Evolutionary conservation across 2,888 invertebrate genomes (phyloP), one percentile per base, ranked within the genome.

Genomic region (Arrhopalites spinosus): DNA sequence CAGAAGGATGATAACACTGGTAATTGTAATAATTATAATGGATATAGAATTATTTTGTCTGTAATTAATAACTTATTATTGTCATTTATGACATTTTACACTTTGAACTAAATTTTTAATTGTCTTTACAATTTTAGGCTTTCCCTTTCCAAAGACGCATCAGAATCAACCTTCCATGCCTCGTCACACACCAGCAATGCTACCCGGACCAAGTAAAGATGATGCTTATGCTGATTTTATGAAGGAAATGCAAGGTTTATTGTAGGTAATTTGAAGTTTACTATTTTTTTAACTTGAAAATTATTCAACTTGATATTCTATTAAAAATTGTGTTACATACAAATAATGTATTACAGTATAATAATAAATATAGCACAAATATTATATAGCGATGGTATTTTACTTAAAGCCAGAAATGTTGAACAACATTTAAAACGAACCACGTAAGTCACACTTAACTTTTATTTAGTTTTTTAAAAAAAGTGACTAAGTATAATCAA

Each of bases 221-320:
- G 98, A 98, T 85, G 98, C 98, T 15, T 99, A 99, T 84, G 93
- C 96, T 88, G 95, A 96, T 86, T 99, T 99, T 85, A 98, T 99
- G 97, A 92, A 92, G 85, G 98, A 99, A 88, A 96, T 99, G 95
- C 93, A 96, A 85, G 95, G 93, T 69, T 87, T 98, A 36, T 88
- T 98, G 85, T 96, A 85, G n/a, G n/a, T 87, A 56, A 27, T 13
- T 50, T 15, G 45, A 50, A 13, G 8, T 11, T 45, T 15, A 45
- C 15, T 45, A 45, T 45, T 45, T 15, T 11, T 45, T 45, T 45
- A 45, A 45, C 11, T 45, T 53, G 17, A 20, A 20, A 15, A 20
- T 53, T 20, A 17, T 53, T 53, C 53, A 53, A 53, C 53, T 53
- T 53, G 53, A 17, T 53, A 17, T 5, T 20, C 53, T 53, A 20